These are phyloP conservation scores for Puntigrus tetrazona DNA, from an alignment of 2,113 vertebrate species.

Conservation along the genomic window DNA sequence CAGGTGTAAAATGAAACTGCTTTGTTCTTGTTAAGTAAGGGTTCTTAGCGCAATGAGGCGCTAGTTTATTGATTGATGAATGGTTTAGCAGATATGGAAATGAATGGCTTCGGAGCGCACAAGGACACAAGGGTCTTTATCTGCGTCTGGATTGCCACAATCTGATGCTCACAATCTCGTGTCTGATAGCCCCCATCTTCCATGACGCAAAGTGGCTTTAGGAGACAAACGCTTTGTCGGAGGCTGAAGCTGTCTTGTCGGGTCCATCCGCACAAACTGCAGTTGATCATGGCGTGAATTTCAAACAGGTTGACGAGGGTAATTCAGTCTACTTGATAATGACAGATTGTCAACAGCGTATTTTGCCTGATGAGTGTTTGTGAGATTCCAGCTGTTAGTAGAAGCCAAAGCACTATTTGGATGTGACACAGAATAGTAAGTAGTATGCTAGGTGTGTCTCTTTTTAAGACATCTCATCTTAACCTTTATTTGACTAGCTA, in stretches of 20 bases:
- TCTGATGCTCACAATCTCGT: constrained; percentile 52
- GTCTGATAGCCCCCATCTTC: constrained; percentile 46
- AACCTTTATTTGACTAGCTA: background rate
- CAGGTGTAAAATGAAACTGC: constrained; percentile 35
- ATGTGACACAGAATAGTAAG: background rate
- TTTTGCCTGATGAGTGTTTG: constrained; percentile 43
- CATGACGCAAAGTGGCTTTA: constrained; percentile 51
- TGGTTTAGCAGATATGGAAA: constrained; percentile 69
- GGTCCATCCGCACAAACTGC: constrained; percentile 29
- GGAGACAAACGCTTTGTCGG: constrained; percentile 8
- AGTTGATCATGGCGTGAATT: constrained; percentile 43
- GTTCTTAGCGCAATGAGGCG: constrained; percentile 54
- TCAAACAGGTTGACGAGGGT: constrained; percentile 42
- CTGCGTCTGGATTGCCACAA: constrained; percentile 45
- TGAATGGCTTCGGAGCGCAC: constrained; percentile 61
- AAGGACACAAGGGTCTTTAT: constrained; percentile 61
- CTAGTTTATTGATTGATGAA: constrained; percentile 73
- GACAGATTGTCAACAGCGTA: constrained; percentile 41
- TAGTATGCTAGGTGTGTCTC: background rate
- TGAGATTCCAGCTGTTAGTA: constrained; percentile 11
- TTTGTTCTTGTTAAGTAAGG: constrained; percentile 34
- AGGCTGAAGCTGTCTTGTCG: constrained; percentile 25
- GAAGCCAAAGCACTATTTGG: background rate
- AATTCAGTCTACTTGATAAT: constrained; percentile 53
- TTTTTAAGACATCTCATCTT: background rate